Percentiles rank a stretch among this genome's conserved stretches.
These are phyloP conservation scores for Mionectes macconnelli DNA, from an alignment of 2,113 vertebrate genomes.

Conservation along the genomic window DNA sequence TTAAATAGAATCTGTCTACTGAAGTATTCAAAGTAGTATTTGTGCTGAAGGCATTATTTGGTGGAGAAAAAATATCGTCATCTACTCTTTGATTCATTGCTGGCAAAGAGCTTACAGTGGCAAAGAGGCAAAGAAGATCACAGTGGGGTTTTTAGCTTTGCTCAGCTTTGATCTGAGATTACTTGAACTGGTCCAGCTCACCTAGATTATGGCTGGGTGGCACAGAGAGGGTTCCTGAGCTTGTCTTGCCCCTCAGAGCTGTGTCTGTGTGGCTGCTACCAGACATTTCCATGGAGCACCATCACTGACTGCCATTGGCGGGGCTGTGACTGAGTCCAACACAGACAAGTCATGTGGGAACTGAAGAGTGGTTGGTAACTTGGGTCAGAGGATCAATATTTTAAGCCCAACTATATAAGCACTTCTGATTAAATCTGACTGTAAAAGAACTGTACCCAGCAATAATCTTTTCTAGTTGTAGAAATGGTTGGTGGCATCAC, in stretches of 20 bases:
- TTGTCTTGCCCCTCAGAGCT: rapidly evolving
- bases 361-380: neutral
- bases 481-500: neutral
- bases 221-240: neutral
- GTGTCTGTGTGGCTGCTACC: rapidly evolving
- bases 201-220: neutral
- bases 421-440: neutral
- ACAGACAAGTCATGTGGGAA: neutral
- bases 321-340: neutral
- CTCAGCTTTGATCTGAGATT: neutral
- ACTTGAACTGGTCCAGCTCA: neutral
- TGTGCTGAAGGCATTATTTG: neutral
- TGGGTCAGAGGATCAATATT: neutral
- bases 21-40: neutral
- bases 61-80: neutral
- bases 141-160: neutral
- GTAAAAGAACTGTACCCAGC: neutral
- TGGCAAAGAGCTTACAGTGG: neutral
- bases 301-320: neutral
- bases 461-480: neutral
- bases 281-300: neutral
- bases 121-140: neutral
- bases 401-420: neutral
- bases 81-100: neutral
- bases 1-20: neutral